These are phyloP conservation scores for Xestia xanthographa DNA, from an alignment of 2,888 invertebrate species.

Conservation along the genomic window DNA sequence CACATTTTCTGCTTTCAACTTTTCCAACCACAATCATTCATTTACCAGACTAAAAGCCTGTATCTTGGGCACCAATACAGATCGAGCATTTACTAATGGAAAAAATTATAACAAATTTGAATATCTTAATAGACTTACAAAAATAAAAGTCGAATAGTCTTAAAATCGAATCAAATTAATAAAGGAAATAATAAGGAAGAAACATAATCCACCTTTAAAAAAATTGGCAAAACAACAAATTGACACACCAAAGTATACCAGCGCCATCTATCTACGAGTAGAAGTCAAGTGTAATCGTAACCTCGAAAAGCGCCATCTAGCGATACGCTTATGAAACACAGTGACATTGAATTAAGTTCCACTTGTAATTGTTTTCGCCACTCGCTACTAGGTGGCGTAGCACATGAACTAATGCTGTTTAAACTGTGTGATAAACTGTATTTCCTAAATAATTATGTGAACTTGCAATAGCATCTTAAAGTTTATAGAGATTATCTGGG, in stretches of 20 bases:
- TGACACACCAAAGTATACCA: neutral
- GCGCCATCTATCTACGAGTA: slow-evolving; percentile 68
- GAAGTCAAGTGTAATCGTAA: neutral
- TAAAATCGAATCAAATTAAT: neutral
- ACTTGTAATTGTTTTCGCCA: slow-evolving; percentile 28
- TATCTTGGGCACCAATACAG: too few species aligned
- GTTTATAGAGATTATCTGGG: neutral
- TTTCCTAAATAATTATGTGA: neutral
- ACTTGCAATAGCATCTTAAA: neutral
- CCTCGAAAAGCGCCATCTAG: slow-evolving; percentile 48
- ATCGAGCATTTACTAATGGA: neutral
- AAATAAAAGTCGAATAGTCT: neutral
- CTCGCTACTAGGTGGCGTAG: slow-evolving; percentile 58
- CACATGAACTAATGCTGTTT: accelerated
- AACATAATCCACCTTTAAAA: neutral
- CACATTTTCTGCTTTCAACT: too few species aligned
- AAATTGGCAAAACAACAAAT: neutral
- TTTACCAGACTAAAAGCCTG: too few species aligned
- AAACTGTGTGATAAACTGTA: too few species aligned
- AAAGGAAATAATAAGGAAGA: neutral
- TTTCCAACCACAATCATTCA: too few species aligned
- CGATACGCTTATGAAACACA: neutral
- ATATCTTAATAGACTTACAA: neutral
- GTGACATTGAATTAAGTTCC: neutral
- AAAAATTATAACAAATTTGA: neutral